Evolutionary conservation across 1,140 invertebrate genomes (phyloP), one percentile per base, ranked within the genome.

Genomic region (Drosophila ambigua): DNA sequence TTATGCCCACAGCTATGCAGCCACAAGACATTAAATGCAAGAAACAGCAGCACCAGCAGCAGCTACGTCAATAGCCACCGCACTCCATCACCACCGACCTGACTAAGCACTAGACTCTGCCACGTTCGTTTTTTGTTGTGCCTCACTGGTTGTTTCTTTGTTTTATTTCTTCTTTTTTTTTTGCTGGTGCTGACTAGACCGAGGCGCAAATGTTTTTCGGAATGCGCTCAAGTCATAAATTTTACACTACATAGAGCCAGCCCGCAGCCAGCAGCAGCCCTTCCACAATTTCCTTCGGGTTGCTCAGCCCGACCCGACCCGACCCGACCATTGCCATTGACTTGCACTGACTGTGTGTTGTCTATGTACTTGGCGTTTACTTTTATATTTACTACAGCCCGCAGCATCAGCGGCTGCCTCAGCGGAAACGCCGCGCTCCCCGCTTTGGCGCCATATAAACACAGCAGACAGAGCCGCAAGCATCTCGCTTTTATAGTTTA

Each of bases 401-500:
- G 71, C 49, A 68, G 69, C 76, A 61, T 48, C 16, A 45, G 49
- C 15, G 43, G 39, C 23, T 41, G 35, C 44, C 44, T 50, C 41
- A 8, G 20, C 20, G 35, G 20, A 26, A 46, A 11, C 24, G 48
- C 45, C 35, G 51, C 51, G 55, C 60, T 16, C 15, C 8, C 60
- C 35, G 15, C 50, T 43, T 44, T 58, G 16, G 64, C 44, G 43
- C 31, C 55, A 67, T 72, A 82, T 66, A 76, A 79, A 72, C 61
- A 79, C 26, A 45, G 2, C 78, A 82, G 83, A 88, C 63, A 72
- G 50, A 49, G 71, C 82, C 74, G 66, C 63, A 66, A 88, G 82
- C 82, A 87, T 76, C 82, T 77, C 72, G 83, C 83, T 79, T 87
- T 87, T 82, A 88, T 88, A 87, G 82, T 87, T 88, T 88, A 87